phyloP scores from a whole-genome alignment of 64 coral and sea anemone genomes.

The Dendronephthya gigantea region DNA sequence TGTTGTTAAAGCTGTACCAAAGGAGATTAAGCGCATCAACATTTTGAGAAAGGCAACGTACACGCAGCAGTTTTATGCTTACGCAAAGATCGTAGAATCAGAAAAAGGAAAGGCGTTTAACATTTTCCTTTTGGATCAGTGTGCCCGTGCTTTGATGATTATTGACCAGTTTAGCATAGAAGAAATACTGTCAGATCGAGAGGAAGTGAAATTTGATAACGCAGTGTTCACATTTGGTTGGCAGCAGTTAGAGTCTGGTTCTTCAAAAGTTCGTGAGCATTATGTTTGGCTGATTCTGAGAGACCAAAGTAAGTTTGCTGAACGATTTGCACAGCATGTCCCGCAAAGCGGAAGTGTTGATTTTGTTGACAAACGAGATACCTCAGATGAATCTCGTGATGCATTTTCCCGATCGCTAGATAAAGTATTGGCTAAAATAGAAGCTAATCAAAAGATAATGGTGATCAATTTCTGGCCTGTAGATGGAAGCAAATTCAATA shows the following conservation, averaged over 20 bases:
- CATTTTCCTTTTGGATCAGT: not conserved
- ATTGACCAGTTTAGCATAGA: not conserved
- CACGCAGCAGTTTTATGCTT: not conserved
- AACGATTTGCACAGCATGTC: not conserved
- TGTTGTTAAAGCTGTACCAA: not conserved
- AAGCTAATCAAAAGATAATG: not conserved
- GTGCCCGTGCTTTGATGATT: not conserved
- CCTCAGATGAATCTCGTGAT: not conserved
- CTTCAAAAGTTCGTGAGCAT: not conserved
- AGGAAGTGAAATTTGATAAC: not conserved
- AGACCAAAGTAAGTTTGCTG: not conserved
- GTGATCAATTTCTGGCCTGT: not conserved
- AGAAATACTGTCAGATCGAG: not conserved
- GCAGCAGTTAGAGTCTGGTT: not conserved
- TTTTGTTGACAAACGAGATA: not conserved
- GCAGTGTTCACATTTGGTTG: not conserved
- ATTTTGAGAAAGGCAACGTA: not conserved
- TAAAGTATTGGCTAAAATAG: not conserved
- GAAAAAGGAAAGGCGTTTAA: not conserved
- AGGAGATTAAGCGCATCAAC: not conserved
- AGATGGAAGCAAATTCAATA: not conserved
- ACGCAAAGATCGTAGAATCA: not conserved
- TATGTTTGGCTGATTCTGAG: not conserved
- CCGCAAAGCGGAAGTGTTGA: not conserved
- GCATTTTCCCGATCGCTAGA: not conserved